A percentile compares a stretch with the other conserved stretches of the same genome.
phyloP scores from a whole-genome alignment of 2,888 invertebrate genomes.

The Adineta ricciae region DNA sequence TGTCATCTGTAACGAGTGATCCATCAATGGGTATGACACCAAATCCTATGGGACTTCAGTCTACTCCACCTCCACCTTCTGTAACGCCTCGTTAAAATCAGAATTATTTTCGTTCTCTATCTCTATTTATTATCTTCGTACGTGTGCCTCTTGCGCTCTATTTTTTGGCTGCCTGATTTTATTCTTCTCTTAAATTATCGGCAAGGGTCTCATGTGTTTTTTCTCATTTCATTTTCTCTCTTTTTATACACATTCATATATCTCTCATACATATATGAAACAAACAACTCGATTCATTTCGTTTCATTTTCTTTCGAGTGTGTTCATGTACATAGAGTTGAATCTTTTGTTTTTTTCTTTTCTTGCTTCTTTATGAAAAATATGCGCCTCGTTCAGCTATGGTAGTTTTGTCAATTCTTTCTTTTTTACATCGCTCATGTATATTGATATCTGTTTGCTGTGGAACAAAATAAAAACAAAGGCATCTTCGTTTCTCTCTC shows the following conservation, averaged over 20 bases:
- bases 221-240: not conserved
- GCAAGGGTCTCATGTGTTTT: not conserved
- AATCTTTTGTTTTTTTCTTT: not conserved
- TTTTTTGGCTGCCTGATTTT: conserved; percentile 1
- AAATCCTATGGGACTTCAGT: not conserved
- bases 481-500: not conserved
- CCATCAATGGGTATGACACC: not conserved
- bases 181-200: not conserved
- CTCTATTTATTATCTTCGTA: not conserved
- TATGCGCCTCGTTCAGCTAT: not conserved
- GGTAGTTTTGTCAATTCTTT: not conserved
- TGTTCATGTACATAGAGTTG: not conserved
- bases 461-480: not conserved
- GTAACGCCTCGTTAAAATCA: not conserved
- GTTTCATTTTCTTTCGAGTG: not conserved
- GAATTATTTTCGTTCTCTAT: not conserved
- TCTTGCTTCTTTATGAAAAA: not conserved
- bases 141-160: not conserved
- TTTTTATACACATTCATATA: not conserved
- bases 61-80: not conserved
- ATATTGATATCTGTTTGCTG: not conserved
- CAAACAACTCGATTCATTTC: not conserved
- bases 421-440: not conserved
- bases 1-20: not conserved
- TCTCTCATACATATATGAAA: not conserved